A percentile compares a stretch with the other conserved stretches of the same genome.
phyloP scores from a whole-genome alignment of 2,797 vertebrate genomes.

The Lophius americanus region DNA sequence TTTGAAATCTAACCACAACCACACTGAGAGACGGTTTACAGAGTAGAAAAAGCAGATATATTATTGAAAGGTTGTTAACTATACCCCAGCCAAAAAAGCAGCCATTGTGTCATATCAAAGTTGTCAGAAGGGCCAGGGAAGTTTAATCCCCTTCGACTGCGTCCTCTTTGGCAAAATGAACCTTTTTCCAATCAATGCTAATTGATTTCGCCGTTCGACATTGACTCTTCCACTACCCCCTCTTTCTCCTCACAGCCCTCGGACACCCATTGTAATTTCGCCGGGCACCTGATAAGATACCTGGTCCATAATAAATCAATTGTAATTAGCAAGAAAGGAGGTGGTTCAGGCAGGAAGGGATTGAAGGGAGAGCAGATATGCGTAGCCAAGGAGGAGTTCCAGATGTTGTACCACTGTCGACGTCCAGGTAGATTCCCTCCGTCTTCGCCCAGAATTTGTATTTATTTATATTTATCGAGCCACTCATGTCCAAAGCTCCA shows the following conservation, averaged over 20 bases:
- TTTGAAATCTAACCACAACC: slow-evolving; percentile 63
- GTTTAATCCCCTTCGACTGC: slow-evolving; percentile 93
- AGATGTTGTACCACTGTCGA: slow-evolving; percentile 24
- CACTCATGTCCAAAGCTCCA: slow-evolving; percentile 6
- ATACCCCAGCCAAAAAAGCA: slow-evolving; percentile 59
- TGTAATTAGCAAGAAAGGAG: slow-evolving; percentile 95
- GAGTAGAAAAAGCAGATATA: slow-evolving; percentile 50
- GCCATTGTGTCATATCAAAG: slow-evolving; percentile 88
- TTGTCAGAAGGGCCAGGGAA: slow-evolving; percentile 86
- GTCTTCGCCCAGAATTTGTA: slow-evolving; percentile 33
- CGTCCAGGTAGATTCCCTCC: slow-evolving; percentile 49
- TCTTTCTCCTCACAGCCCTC: slow-evolving; percentile 69
- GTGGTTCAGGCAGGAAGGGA: slow-evolving; percentile 69
- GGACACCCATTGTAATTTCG: slow-evolving; percentile 94
- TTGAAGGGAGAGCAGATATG: slow-evolving; percentile 71
- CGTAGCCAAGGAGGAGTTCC: slow-evolving; percentile 61
- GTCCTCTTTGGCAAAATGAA: slow-evolving; percentile 94
- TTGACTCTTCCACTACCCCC: slow-evolving; percentile 80
- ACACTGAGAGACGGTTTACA: slow-evolving; percentile 29
- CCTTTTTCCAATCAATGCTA: slow-evolving; percentile 99
- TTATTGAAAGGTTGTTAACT: slow-evolving; percentile 78
- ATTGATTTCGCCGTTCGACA: slow-evolving; percentile 98
- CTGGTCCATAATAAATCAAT: slow-evolving; percentile 99
- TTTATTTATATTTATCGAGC: slow-evolving; percentile 64
- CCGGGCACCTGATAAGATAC: slow-evolving; percentile 97